Evolutionary conservation across 2,113 vertebrate genomes (phyloP), one percentile per base, ranked within the genome.

Genomic region (Rana temporaria): DNA sequence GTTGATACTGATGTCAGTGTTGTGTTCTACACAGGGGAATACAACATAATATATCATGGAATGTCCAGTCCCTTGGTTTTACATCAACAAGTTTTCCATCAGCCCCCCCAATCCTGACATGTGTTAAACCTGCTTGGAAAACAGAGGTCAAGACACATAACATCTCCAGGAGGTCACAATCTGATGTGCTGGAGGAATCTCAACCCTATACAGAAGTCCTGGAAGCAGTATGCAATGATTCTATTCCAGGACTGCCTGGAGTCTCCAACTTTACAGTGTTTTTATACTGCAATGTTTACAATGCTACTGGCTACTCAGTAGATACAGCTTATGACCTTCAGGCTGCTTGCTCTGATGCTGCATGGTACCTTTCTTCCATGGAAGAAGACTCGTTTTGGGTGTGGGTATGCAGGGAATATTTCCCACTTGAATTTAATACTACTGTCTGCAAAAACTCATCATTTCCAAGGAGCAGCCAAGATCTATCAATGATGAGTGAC

Each of bases 211-310:
- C 87, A 7, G 92, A 95, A 86, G 89, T 93, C 17, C 85, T 96
- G 87, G 95, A 97, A 86, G 92, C 95, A 11, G 93, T 93, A 4
- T 97, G 96, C 57, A 93, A 95, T 63, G 91, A 92, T 72, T 89
- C 93, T 16, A 90, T 93, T 60, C 92, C 92, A 0, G 92, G 90
- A 17, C 84, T 95, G 2, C 86, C 94, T 87, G 93, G 94, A 0
- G 88, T 96, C 77, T 96, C 96, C 83, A 96, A 95, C 92, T 96
- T 97, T 90, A 96, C 96, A 0, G 89, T 96, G 42, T 91, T 95
- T 77, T 91, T 97, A 74, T 94, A 96, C 85, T 97, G 96, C 86
- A 96, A 95, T 85, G 90, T 95, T 8, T 89, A 92, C 78, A 93
- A 91, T 34, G 90, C 85, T 17, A 90, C 90, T 14, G 62, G 83